Conservation (phyloP, 2,888 invertebrate species). For the Agrotis segetum region DNA sequence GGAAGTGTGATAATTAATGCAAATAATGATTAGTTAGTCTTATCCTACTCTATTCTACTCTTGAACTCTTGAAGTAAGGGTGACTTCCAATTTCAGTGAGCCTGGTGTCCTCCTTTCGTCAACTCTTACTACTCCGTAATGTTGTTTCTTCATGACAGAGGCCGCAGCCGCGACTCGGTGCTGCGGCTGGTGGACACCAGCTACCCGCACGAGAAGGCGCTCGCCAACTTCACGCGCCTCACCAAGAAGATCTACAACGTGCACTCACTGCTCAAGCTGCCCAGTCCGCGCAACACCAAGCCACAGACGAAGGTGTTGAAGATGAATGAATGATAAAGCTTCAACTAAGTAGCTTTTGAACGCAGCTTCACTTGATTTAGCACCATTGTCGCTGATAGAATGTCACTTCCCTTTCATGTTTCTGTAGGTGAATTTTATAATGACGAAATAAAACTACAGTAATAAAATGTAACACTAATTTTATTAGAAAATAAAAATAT, state of each 20-base stretch:
- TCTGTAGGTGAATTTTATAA: neutral
- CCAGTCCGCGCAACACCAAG: conserved; percentile 9
- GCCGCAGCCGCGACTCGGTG: conserved; percentile 79
- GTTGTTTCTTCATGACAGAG: conserved; percentile 68
- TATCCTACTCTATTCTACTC: too few relatives aligned
- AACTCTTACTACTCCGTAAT: neutral
- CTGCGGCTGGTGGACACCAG: conserved; percentile 80
- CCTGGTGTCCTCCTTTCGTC: neutral
- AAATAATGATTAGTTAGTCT: too few relatives aligned
- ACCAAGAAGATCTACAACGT: conserved; percentile 85
- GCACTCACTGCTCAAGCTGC: conserved; percentile 75
- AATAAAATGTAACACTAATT: conserved; percentile 73
- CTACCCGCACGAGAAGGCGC: conserved; percentile 83
- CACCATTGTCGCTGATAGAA: neutral
- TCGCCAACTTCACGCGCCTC: conserved; percentile 84
- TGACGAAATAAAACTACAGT: conserved; percentile 64
- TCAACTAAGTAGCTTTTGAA: neutral
- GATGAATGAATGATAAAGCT: conserved; percentile 4
- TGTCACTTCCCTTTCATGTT: neutral
- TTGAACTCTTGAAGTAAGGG: too few relatives aligned
- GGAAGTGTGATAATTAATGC: too few relatives aligned
- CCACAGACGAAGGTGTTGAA: conserved; percentile 1
- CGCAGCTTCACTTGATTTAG: too few relatives aligned
- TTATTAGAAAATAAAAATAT: conserved; percentile 81
- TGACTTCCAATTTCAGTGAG: too few relatives aligned